A percentile compares a stretch with the other conserved stretches of the same genome.
phyloP scores from a whole-genome alignment of 1,140 invertebrate genomes.

The Aphaenogaster ashmeadi region DNA sequence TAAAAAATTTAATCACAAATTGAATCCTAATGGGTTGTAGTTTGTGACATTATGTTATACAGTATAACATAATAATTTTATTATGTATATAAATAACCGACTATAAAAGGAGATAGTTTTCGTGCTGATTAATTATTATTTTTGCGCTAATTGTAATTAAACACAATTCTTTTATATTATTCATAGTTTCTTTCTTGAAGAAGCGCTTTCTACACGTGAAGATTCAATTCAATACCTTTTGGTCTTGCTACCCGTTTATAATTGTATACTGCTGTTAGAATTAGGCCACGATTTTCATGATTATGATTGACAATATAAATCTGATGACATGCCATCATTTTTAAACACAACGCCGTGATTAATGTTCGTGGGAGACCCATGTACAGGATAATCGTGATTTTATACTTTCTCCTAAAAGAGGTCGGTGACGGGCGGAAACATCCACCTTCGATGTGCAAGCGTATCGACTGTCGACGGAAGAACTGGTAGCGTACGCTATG shows the following conservation, averaged over 20 bases:
- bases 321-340: neutral
- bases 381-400: slow-evolving; percentile 4
- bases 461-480: neutral
- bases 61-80: no score
- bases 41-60: no score
- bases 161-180: neutral
- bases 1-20: no score
- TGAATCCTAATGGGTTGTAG: no score
- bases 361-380: neutral
- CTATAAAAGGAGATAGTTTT: neutral
- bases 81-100: no score
- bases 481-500: neutral
- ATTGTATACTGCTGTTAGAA: neutral
- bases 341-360: slow-evolving; percentile 13
- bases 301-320: slow-evolving; percentile 3
- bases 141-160: neutral
- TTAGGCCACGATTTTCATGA: neutral
- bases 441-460: neutral
- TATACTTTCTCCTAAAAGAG: slow-evolving; percentile 36
- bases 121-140: neutral
- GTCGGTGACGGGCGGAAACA: neutral
- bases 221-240: neutral
- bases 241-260: neutral
- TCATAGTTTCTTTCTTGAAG: neutral
- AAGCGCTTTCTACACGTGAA: slow-evolving; percentile 10